These are phyloP conservation scores for Scaptomyza cyrtandrae DNA, from an alignment of 2,888 invertebrate species.

Conservation along the genomic window DNA sequence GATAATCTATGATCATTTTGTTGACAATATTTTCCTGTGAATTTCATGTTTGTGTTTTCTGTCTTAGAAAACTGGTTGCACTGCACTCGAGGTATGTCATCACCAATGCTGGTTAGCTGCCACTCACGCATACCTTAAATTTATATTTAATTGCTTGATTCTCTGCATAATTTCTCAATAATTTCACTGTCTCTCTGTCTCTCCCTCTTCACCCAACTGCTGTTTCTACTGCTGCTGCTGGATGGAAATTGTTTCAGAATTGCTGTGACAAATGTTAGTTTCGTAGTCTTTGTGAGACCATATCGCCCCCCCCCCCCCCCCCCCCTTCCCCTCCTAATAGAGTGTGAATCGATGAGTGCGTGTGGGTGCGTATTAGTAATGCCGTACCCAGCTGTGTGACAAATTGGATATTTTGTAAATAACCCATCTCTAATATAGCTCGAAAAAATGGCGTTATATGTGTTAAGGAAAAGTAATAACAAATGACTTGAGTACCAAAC, in stretches of 20 bases:
- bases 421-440: conserved; percentile 46
- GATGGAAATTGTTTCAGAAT: conserved; percentile 38
- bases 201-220: conserved; percentile 12
- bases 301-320: conserved; percentile 17
- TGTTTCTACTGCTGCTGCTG: conserved; percentile 27
- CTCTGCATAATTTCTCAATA: conserved; percentile 76
- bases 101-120: conserved; percentile 38
- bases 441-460: conserved; percentile 14
- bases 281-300: conserved; percentile 48
- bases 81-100: conserved; percentile 51
- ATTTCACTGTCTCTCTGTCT: conserved; percentile 55
- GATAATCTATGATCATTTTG: conserved; percentile 76
- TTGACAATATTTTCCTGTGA: conserved; percentile 81
- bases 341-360: conserved; percentile 68
- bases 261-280: conserved; percentile 76
- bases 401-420: conserved; percentile 71
- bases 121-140: conserved; percentile 73
- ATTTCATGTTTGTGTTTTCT: conserved; percentile 57
- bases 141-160: conserved; percentile 77
- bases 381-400: conserved; percentile 71
- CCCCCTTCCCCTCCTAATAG: conserved; percentile 33
- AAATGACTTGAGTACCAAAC: conserved; percentile 8
- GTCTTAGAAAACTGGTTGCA: conserved; percentile 15
- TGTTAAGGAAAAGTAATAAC: conserved; percentile 14
- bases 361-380: conserved; percentile 45